Conservation (phyloP, 2,888 invertebrate species). For the Julus scandinavius region DNA sequence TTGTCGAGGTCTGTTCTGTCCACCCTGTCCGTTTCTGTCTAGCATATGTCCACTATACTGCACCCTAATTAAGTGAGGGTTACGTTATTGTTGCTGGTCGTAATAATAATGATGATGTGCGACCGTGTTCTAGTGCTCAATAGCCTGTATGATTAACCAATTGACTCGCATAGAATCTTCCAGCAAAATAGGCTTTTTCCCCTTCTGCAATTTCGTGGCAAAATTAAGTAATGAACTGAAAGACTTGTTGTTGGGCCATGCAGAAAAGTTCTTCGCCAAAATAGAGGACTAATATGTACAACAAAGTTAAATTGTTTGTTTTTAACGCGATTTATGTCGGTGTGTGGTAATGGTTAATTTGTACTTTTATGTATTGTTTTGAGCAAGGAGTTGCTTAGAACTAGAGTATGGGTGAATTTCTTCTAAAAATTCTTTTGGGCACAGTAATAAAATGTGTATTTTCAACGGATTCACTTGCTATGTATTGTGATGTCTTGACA, state of each 20-base stretch:
- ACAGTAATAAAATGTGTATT: too few relatives aligned
- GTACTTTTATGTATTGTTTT: too few relatives aligned
- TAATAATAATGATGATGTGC: neutral
- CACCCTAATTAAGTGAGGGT: neutral
- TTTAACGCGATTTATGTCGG: too few relatives aligned
- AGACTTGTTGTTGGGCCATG: neutral
- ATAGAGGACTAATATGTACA: too few relatives aligned
- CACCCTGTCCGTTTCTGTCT: neutral
- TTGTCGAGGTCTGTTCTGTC: neutral
- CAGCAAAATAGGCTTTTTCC: neutral
- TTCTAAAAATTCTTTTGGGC: too few relatives aligned
- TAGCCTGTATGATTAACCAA: neutral
- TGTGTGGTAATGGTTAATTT: too few relatives aligned
- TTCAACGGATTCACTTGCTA: too few relatives aligned
- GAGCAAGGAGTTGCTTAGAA: too few relatives aligned
- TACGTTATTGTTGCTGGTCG: conserved; percentile 4
- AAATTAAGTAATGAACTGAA: neutral
- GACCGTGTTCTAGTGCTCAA: conserved; percentile 6
- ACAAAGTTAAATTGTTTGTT: too few relatives aligned
- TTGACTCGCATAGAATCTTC: neutral
- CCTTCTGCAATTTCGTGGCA: neutral
- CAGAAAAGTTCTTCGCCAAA: neutral
- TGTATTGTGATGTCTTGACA: neutral
- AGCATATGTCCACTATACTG: neutral
- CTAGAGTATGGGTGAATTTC: too few relatives aligned